Evolutionary conservation across 2,797 vertebrate species (phyloP).

Genomic region (Poecilia velifera): DNA sequence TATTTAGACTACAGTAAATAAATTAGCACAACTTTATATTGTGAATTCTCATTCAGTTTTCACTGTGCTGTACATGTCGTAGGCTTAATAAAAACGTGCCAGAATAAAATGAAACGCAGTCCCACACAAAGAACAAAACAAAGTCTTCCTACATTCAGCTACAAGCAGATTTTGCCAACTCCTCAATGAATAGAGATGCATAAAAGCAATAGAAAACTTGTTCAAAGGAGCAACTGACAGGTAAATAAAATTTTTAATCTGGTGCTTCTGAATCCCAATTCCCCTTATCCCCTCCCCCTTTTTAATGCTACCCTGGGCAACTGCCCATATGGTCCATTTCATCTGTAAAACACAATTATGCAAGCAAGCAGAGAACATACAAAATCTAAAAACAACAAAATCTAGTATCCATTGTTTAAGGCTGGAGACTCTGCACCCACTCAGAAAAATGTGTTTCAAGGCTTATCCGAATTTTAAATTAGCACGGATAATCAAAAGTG

Average conservation of each 20-base stretch:
- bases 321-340: not conserved
- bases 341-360: not conserved
- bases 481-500: not conserved
- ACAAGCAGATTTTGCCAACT: not conserved
- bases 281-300: not conserved
- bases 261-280: not conserved
- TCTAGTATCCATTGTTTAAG: not conserved
- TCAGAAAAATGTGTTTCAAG: not conserved
- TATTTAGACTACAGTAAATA: no score
- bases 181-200: not conserved
- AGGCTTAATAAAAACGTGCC: not conserved
- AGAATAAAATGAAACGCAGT: not conserved
- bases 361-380: not conserved
- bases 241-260: not conserved
- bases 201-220: not conserved
- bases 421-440: not conserved
- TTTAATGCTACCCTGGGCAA: not conserved
- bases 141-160: not conserved
- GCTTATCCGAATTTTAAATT: not conserved
- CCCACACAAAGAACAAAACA: not conserved
- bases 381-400: not conserved
- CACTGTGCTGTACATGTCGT: not conserved
- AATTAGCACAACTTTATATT: not conserved
- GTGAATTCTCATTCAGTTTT: not conserved
- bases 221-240: not conserved